Conservation (phyloP, 2,888 invertebrate species). For the Drosophila picticornis region DNA sequence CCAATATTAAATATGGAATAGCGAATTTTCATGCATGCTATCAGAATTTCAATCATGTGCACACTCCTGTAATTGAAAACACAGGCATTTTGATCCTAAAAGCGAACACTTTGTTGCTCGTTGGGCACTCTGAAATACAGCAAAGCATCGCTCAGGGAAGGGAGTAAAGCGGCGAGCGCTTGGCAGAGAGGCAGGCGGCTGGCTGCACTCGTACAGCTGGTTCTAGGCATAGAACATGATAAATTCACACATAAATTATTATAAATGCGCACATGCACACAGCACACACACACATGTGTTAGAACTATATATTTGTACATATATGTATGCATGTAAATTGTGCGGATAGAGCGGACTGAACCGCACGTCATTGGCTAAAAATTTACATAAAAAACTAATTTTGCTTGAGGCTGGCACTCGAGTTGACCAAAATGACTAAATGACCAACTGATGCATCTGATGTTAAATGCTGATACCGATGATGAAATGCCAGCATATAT, state of each 20-base stretch:
- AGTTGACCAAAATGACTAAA: conserved; percentile 52
- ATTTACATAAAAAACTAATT: conserved; percentile 82
- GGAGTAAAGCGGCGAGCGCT: background rate
- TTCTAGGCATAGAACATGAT: conserved; percentile 59
- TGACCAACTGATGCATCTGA: conserved; percentile 56
- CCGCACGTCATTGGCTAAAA: conserved; percentile 66
- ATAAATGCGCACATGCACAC: conserved; percentile 60
- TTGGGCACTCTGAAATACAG: conserved; percentile 62
- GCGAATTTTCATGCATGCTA: conserved; percentile 40
- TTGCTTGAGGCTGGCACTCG: conserved; percentile 32
- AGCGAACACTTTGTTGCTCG: conserved; percentile 53
- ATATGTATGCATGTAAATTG: background rate
- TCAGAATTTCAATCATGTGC: conserved; percentile 46
- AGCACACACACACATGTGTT: conserved; percentile 2
- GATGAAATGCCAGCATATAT: conserved; percentile 49
- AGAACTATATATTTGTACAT: background rate
- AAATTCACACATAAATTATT: conserved; percentile 80
- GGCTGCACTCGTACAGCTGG: conserved; percentile 24
- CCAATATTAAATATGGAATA: conserved; percentile 60
- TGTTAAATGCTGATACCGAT: conserved; percentile 29
- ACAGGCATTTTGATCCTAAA: conserved; percentile 64
- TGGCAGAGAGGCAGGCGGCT: conserved; percentile 6
- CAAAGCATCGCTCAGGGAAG: background rate
- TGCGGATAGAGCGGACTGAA: conserved; percentile 5
- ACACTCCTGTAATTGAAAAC: conserved; percentile 72